These are phyloP conservation scores for Poeciliopsis infans DNA, from an alignment of 2,797 vertebrate species.

Conservation along the genomic window DNA sequence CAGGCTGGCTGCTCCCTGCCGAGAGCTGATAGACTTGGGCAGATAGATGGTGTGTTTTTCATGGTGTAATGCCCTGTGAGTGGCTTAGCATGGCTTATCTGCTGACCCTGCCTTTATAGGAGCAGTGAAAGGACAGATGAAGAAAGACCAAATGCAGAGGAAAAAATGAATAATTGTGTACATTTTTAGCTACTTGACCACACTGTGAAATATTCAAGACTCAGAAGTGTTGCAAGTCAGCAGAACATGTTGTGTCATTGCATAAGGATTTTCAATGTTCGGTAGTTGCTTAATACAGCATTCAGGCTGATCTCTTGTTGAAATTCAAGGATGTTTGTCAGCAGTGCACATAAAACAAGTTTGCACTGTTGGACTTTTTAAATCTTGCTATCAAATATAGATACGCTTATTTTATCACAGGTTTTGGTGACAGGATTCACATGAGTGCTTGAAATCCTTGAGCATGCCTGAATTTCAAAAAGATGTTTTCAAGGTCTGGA, in stretches of 20 bases:
- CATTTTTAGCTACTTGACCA: neutral
- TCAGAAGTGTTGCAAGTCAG: neutral
- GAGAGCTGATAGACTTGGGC: constrained; percentile 27
- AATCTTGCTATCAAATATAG: neutral
- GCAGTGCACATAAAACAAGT: neutral
- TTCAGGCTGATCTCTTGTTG: neutral
- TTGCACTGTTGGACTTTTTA: neutral
- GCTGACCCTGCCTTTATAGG: constrained; percentile 49
- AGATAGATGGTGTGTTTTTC: constrained; percentile 52
- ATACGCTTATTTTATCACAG: neutral
- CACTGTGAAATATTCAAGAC: neutral
- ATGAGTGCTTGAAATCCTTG: no score
- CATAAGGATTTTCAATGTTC: neutral
- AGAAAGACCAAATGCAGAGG: neutral
- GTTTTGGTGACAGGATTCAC: neutral
- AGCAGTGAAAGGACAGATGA: constrained; percentile 10
- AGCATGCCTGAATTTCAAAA: no score
- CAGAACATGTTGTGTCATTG: neutral
- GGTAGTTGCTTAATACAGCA: neutral
- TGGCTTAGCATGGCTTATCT: constrained; percentile 65
- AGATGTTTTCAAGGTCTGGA: no score
- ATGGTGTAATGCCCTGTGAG: constrained; percentile 60
- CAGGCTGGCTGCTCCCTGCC: constrained; percentile 10
- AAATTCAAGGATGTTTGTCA: neutral
- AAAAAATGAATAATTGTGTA: neutral